Conservation (phyloP, 2,113 vertebrate species). For the Neoarius graeffei region DNA sequence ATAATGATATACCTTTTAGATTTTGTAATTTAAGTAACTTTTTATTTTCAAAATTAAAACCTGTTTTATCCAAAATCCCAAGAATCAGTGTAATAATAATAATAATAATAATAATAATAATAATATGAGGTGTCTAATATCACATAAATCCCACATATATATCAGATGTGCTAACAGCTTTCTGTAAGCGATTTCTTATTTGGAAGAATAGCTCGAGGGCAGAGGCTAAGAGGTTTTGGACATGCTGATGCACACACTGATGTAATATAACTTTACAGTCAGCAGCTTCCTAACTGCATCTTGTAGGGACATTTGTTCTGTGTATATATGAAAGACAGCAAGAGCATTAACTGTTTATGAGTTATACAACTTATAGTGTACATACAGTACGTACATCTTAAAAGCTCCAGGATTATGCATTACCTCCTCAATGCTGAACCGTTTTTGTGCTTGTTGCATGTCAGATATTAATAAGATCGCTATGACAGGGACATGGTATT, state of each 20-base stretch:
- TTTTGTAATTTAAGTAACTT: no score
- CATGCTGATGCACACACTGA: background rate
- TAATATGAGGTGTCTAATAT: background rate
- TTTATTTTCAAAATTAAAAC: no score
- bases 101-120: background rate
- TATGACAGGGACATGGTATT: conserved; percentile 34
- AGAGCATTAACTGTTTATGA: background rate
- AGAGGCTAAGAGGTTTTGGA: background rate
- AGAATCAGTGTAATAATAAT: no score
- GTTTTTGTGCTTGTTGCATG: conserved; percentile 23
- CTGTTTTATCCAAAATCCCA: no score
- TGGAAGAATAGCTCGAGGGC: background rate
- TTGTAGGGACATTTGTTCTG: background rate
- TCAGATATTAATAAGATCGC: conserved; percentile 10
- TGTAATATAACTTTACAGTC: background rate
- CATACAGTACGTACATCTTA: background rate
- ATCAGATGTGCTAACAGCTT: background rate
- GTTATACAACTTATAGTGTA: background rate
- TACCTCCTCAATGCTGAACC: background rate
- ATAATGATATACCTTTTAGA: no score
- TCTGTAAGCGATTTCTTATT: background rate
- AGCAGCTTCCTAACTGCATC: background rate
- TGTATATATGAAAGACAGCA: background rate
- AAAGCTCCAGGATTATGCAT: background rate
- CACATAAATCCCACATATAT: background rate